Evolutionary conservation across 2,797 vertebrate species (phyloP).

Genomic region (Neoniphon sammara): DNA sequence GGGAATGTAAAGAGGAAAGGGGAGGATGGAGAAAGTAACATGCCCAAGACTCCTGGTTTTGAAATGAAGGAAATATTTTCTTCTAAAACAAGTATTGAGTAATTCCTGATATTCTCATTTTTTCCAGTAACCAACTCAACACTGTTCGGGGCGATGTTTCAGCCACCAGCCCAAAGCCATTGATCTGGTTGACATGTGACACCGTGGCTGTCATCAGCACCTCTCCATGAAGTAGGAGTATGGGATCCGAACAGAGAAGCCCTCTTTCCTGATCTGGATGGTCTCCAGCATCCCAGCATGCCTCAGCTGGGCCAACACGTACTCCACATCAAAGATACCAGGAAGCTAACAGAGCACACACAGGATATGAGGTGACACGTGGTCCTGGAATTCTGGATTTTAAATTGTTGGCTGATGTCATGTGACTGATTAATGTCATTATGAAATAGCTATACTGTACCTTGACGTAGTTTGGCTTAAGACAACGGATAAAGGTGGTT

Average conservation of each 20-base stretch:
- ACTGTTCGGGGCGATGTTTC: not conserved
- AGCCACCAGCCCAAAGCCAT: too few species aligned
- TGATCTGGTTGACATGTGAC: too few species aligned
- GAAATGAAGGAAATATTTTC: too few species aligned
- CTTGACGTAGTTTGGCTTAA: constrained; percentile 90
- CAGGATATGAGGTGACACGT: constrained; percentile 6
- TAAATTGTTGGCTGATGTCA: not conserved
- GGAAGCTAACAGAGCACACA: constrained; percentile 78
- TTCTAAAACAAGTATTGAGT: too few species aligned
- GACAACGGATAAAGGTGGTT: constrained; percentile 88
- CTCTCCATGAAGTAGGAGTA: constrained; percentile 87
- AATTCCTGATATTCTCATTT: too few species aligned
- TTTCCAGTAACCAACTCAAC: too few species aligned
- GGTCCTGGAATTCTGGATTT: not conserved
- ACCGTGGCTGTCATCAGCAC: constrained; percentile 66
- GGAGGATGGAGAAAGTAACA: too few species aligned
- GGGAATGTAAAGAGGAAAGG: not conserved
- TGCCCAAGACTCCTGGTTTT: too few species aligned
- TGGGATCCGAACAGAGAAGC: constrained; percentile 86
- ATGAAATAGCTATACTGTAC: constrained; percentile 73
- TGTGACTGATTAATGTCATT: not conserved
- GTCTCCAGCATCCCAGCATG: constrained; percentile 89
- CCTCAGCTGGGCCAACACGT: constrained; percentile 86
- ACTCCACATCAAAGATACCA: constrained; percentile 88
- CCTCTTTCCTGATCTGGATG: constrained; percentile 85